Evolutionary conservation across 1,140 invertebrate species (phyloP), one percentile per base, ranked within the genome.

Genomic region (Brachionus manjavacas): DNA sequence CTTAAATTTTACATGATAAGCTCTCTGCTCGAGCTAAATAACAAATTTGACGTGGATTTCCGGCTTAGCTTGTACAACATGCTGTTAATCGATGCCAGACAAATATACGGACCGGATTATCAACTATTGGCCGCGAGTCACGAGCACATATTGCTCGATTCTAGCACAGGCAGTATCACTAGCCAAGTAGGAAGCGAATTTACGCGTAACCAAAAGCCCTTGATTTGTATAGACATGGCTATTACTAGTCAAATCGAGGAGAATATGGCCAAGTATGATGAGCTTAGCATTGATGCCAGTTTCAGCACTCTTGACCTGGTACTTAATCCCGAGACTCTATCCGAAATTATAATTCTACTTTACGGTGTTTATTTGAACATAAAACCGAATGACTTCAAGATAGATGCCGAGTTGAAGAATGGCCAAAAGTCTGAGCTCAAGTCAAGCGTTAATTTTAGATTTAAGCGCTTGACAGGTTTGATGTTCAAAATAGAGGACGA

Each of bases 41-140:
- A 35, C 28, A 76, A 76, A 76, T 76, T 76, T 28, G 72, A 76
- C 49, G 41, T 76, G 11, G 25, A 66, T 20, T 64, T 83, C 25
- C 23, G 25, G 0, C 91, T 98, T 49, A 95, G 94, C 41, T 95
- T 98, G 11, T 95, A 97, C 89, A 95, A 95, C 85, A 91, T 98
- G 70, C 90, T 98, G 9, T 88, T 98, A 9, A 96, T 96, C 0
- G 96, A 98, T 91, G 96, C 95, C 60, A 90, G 97, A 85, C 96
- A 98, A 89, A 95, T 94, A 8, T 96, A 95, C 90, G 96, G 96
- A 0, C 93, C 93, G 2, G 96, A 98, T 90, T 98, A 96, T 91
- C 96, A 97, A 88, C 89, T 98, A 7, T 90, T 98, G 1, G 93
- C 97, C 11, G 96, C 96, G 9, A 97, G 95, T 88, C 96, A 97